Percentiles rank a stretch among this genome's conserved stretches.
phyloP scores from a whole-genome alignment of 2,113 vertebrate genomes.

The Sialia sialis region DNA sequence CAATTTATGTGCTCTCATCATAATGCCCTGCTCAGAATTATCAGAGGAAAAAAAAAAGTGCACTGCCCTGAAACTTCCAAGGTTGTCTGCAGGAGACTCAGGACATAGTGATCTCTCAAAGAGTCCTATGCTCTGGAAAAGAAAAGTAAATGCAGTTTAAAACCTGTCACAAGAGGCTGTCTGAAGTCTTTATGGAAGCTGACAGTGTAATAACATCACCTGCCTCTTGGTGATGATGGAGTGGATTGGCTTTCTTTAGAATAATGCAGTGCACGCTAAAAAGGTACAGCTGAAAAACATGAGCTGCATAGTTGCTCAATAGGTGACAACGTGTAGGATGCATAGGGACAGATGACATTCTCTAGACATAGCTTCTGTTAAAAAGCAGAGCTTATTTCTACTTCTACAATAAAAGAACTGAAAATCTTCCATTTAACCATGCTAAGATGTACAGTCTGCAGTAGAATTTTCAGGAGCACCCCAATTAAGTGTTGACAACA shows the following conservation, averaged over 20 bases:
- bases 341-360: neutral
- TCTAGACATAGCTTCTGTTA: neutral
- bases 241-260: neutral
- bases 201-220: neutral
- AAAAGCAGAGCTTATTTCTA: neutral
- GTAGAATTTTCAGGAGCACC: neutral
- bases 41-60: neutral
- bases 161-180: neutral
- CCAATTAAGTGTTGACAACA: neutral
- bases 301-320: neutral
- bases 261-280: neutral
- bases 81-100: neutral
- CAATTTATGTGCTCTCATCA: neutral
- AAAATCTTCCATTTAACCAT: neutral
- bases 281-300: neutral
- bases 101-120: neutral
- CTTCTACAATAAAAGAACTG: neutral
- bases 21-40: neutral
- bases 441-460: neutral
- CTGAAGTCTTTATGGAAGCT: neutral
- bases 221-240: neutral
- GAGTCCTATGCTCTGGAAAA: neutral
- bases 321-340: neutral
- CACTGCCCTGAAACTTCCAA: neutral
- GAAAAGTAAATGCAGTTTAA: neutral